Conservation (phyloP, 2,797 vertebrate species). For the Craterocephalus amniculus region DNA sequence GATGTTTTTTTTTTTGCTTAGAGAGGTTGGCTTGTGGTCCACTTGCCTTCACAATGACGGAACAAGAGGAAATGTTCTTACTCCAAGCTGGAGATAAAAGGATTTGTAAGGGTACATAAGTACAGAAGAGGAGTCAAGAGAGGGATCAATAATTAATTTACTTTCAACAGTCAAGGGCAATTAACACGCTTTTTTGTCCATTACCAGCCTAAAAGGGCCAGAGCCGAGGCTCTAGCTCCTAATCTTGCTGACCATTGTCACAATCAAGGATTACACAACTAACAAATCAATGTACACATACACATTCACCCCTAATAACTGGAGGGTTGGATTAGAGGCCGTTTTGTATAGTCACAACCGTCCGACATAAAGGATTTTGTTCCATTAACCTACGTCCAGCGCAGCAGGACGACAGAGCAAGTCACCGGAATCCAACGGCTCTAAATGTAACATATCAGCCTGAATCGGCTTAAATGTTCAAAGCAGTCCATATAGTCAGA, state of each 20-base stretch:
- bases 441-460: constrained; percentile 20
- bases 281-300: constrained; percentile 74
- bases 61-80: constrained; percentile 81
- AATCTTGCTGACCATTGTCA: constrained; percentile 83
- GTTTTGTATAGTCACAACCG: constrained; percentile 67
- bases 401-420: constrained; percentile 12
- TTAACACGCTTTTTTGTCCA: constrained; percentile 82
- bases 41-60: constrained; percentile 72
- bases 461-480: constrained; percentile 28
- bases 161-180: constrained; percentile 86
- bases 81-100: constrained; percentile 79
- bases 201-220: constrained; percentile 78
- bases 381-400: constrained; percentile 49
- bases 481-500: constrained; percentile 9
- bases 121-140: constrained; percentile 82
- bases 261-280: constrained; percentile 78
- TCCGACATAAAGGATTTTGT: constrained; percentile 65
- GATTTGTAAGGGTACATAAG: constrained; percentile 85
- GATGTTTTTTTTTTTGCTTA: constrained; percentile 54
- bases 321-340: constrained; percentile 60
- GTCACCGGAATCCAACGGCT: constrained; percentile 13
- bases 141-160: constrained; percentile 89
- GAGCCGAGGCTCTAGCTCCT: constrained; percentile 63
- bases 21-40: constrained; percentile 63
- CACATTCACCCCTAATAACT: constrained; percentile 43